Base-by-base conservation (phyloP, 2,797 vertebrate genomes). In the Pelobates cultripes region DNA sequence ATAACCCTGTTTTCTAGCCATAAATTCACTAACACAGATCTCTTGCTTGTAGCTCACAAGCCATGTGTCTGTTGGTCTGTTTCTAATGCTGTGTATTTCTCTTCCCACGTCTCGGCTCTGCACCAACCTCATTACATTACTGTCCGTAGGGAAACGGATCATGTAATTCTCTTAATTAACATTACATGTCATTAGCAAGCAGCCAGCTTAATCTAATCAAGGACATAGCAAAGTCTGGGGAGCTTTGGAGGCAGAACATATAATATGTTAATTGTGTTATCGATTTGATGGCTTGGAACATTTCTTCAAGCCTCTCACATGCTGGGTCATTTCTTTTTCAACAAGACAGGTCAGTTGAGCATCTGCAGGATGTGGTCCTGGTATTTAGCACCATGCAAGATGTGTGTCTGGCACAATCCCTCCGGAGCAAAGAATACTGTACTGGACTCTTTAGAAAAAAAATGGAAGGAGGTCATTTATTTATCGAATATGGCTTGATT, bases 221-320 rank as follows among this genome's bases (percentile, higher is more conserved):
- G 94, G 92, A 60, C 85, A 63, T 76, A 76, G 82, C 92, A 91
- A 94, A 93, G 92, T 89, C 87, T 90, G 90, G 92, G 87, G 94
- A 94, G 93, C 94, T 92, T 91, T 88, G 88, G 89, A 89, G 87
- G 87, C 92, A 91, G 88, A 90, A 88, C 87, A 83, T 85, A 89
- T 89, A 92, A 92, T 91, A 91, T 86, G 87, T 92, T 96, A 93
- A 95, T 93, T 91, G 88, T 88, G 75, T 88, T 90, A 92, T 92
- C 92, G 94, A 92, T 93, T 92, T 92, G 90, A 89, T 89, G 86
- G 92, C 88, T 87, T 89, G 91, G 90, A 88, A 91, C 93, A 94
- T 92, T 60, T 79, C 67, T 72, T 84, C 60, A 17, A 72, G 68
- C 15, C 47, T 76, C 45, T 79, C 77, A 79, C 92, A 91, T 79